A percentile compares a stretch with the other conserved stretches of the same genome.
These are phyloP conservation scores for Bergia sp. DNA, from an alignment of 92 coral and sea anemone species.

Conservation along the genomic window DNA sequence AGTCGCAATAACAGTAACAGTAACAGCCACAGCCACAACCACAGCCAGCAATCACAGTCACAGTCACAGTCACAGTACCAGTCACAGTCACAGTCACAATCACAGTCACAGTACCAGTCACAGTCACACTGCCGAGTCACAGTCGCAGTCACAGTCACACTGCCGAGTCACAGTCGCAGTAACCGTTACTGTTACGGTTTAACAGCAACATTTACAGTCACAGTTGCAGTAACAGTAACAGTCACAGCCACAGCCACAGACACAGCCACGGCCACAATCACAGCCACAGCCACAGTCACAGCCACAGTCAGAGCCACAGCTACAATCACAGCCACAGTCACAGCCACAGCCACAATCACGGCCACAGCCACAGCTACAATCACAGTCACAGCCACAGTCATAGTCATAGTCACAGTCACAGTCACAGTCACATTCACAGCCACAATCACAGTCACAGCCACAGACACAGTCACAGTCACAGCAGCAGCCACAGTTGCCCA, in stretches of 20 bases:
- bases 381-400: too few species aligned
- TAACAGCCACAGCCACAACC: neutral
- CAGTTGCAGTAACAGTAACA: neutral
- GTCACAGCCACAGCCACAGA: neutral
- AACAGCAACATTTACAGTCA: neutral
- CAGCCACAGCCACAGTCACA: neutral
- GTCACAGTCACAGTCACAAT: neutral
- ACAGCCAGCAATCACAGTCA: neutral
- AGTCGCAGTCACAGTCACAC: too few species aligned
- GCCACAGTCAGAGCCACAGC: neutral
- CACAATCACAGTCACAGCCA: neutral
- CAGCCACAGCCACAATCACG: neutral
- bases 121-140: neutral
- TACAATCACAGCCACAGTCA: neutral
- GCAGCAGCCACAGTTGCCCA: neutral
- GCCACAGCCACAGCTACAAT: neutral
- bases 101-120: neutral
- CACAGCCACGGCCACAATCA: neutral
- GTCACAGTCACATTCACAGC: too few species aligned
- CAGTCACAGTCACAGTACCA: neutral
- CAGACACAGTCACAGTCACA: neutral
- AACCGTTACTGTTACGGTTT: too few species aligned
- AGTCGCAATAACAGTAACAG: neutral
- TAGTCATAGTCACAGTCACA: neutral
- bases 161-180: too few species aligned